phyloP scores from a whole-genome alignment of 2,797 vertebrate genomes.

The Pogoniulus pusillus region DNA sequence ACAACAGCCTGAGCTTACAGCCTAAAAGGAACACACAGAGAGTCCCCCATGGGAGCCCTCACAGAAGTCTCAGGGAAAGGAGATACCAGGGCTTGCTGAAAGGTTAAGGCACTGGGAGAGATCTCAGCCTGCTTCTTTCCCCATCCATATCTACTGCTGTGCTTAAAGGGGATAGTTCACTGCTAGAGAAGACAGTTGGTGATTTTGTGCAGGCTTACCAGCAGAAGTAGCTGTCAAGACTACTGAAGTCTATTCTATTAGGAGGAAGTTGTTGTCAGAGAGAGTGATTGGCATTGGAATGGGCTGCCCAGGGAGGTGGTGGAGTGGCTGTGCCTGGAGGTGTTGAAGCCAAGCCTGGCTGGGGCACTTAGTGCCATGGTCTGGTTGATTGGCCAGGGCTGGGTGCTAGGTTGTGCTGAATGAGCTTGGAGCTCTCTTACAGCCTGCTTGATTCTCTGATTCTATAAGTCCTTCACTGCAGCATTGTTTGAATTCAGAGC shows the following conservation, averaged over 20 bases:
- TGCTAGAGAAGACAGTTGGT: not conserved
- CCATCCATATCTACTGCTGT: fast-evolving
- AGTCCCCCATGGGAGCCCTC: not conserved
- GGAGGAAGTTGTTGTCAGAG: too few species aligned
- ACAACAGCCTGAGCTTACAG: not conserved
- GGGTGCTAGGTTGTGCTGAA: too few species aligned
- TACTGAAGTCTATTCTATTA: not conserved
- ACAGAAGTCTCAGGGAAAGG: not conserved
- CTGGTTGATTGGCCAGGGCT: too few species aligned
- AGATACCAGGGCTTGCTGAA: not conserved
- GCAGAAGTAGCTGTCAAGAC: not conserved
- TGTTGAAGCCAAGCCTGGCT: too few species aligned
- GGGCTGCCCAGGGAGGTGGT: too few species aligned
- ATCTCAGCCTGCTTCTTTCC: not conserved
- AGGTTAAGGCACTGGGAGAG: not conserved
- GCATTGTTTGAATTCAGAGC: too few species aligned
- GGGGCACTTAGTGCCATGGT: too few species aligned
- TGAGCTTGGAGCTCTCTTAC: too few species aligned
- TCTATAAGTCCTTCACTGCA: too few species aligned
- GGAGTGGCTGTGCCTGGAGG: too few species aligned
- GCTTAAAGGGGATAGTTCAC: not conserved
- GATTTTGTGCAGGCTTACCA: not conserved
- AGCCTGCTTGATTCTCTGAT: too few species aligned
- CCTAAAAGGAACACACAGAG: not conserved
- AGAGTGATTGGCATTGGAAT: too few species aligned